Evolutionary conservation across 2,888 invertebrate species (phyloP).

Genomic region (Eupeodes luniger): DNA sequence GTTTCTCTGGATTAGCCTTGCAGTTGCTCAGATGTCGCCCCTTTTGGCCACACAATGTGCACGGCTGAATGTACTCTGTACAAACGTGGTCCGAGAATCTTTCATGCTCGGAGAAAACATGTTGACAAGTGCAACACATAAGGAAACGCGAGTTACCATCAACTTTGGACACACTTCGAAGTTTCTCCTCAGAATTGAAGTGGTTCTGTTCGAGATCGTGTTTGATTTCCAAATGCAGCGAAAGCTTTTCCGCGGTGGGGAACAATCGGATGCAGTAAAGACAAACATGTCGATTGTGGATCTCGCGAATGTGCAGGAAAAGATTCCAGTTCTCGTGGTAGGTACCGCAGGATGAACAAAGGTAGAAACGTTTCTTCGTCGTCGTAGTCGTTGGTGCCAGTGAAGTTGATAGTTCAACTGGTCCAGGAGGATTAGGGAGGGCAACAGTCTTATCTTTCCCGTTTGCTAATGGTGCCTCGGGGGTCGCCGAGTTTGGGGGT

Average conservation of each 20-base stretch:
- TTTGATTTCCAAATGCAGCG: slow-evolving; percentile 90
- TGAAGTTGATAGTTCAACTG: slow-evolving; percentile 24
- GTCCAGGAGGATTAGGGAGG: not conserved
- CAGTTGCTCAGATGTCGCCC: slow-evolving; percentile 83
- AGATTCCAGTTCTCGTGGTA: slow-evolving; percentile 95
- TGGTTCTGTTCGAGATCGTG: slow-evolving; percentile 90
- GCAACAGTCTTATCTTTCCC: slow-evolving; percentile 1
- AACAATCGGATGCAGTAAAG: slow-evolving; percentile 93
- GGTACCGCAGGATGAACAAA: slow-evolving; percentile 92
- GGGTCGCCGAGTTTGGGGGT: not conserved
- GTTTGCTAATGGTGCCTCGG: not conserved
- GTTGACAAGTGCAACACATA: slow-evolving; percentile 92
- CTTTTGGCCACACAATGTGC: slow-evolving; percentile 82
- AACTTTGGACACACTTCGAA: slow-evolving; percentile 84
- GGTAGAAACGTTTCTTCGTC: slow-evolving; percentile 87
- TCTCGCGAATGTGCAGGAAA: slow-evolving; percentile 92
- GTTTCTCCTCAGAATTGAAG: slow-evolving; percentile 88
- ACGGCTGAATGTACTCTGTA: slow-evolving; percentile 82
- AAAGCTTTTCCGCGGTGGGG: slow-evolving; percentile 91
- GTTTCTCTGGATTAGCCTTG: slow-evolving; percentile 79
- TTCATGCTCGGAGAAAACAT: slow-evolving; percentile 90
- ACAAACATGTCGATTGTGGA: slow-evolving; percentile 92
- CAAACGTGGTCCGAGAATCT: slow-evolving; percentile 91
- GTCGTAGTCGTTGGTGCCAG: not conserved
- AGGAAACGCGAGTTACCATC: slow-evolving; percentile 87